Evolutionary conservation across 30 jellyfish, hydroid and myxozoan genomes (phyloP), one percentile per base, ranked within the genome.

Genomic region (Clytia hemisphaerica): DNA sequence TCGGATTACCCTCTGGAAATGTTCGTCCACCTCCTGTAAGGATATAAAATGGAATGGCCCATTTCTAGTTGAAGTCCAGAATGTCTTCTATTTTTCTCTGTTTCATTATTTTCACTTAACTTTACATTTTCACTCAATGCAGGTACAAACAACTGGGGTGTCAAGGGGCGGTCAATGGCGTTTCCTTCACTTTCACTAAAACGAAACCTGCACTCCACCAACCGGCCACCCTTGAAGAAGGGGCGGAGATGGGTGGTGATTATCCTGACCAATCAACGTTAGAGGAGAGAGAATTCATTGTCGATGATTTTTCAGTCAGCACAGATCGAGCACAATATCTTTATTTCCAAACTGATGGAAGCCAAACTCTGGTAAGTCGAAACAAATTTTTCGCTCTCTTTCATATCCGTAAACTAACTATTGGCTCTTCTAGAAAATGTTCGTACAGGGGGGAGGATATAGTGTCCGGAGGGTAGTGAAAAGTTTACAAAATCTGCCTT

Each of bases 211-310:
- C 37, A 28, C 6, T 16, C 15, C 22, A 61, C 1, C 31, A 53
- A 19, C 10, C 18, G 16, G 25, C 31, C 26, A n/a, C 57, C 47
- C 57, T 6, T 7, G 21, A 69, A 30, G 2, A 65, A 27, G 65
- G 85, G 51, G 68, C 88, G 10, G 5, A 27, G 46, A 77, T 55
- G 44, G n/a, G 42, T 38, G 64, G 42, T 1, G 82, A 7, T 1
- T 76, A 70, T 67, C 90, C 95, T 16, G 27, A 83, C 26, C 77
- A 84, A 54, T 77, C 95, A 30, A 76, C 90, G 18, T 51, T 72
- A 3, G 18, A 58, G 5, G 95, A 83, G 5, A 48, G 53, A 33
- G 47, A 93, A 0, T 76, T 85, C 50, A 58, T 74, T 2, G 77
- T 76, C 46, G 51, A 58, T 50, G 93, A 85, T 71, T 66, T 85